phyloP scores from a whole-genome alignment of 1,140 invertebrate genomes.

The Caenorhabditis latens region DNA sequence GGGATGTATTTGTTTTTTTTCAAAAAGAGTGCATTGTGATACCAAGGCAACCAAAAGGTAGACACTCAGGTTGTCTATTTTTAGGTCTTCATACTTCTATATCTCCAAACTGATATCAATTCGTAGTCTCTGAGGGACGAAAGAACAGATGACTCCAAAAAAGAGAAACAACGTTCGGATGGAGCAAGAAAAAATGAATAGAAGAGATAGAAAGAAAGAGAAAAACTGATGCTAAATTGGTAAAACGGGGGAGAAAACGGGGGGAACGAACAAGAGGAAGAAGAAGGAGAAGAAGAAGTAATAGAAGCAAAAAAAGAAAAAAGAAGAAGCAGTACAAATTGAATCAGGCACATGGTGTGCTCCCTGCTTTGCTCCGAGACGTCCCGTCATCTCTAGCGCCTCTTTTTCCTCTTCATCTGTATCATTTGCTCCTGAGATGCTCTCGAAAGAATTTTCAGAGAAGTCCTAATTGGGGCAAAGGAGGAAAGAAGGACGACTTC shows the following conservation, averaged over 20 bases:
- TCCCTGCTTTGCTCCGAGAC: conserved; percentile 5
- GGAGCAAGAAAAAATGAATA: not conserved
- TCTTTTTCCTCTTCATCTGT: conserved; percentile 33
- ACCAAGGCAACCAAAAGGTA: not conserved
- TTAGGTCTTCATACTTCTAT: too few relatives aligned
- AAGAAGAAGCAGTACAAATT: conserved; percentile 54
- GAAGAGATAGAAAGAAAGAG: conserved; percentile 41
- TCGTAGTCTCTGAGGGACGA: too few relatives aligned
- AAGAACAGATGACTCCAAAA: not conserved
- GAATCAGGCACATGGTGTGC: conserved; percentile 52
- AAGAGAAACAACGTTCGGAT: not conserved
- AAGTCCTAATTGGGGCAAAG: conserved; percentile 25
- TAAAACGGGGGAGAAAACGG: conserved; percentile 28
- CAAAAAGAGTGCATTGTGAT: not conserved
- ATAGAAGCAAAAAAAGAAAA: not conserved
- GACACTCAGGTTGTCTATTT: not conserved
- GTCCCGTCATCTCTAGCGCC: conserved; percentile 26
- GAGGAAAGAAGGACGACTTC: conserved; percentile 1
- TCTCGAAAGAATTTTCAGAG: conserved; percentile 20
- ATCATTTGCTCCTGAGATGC: conserved; percentile 36
- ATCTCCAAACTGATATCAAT: too few relatives aligned
- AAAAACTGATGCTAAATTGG: conserved; percentile 33
- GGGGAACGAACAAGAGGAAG: not conserved
- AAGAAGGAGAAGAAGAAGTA: conserved; percentile 7
- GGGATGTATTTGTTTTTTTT: too few relatives aligned